These are phyloP conservation scores for Salmo trutta DNA, from an alignment of 2,797 vertebrate genomes.

Conservation along the genomic window DNA sequence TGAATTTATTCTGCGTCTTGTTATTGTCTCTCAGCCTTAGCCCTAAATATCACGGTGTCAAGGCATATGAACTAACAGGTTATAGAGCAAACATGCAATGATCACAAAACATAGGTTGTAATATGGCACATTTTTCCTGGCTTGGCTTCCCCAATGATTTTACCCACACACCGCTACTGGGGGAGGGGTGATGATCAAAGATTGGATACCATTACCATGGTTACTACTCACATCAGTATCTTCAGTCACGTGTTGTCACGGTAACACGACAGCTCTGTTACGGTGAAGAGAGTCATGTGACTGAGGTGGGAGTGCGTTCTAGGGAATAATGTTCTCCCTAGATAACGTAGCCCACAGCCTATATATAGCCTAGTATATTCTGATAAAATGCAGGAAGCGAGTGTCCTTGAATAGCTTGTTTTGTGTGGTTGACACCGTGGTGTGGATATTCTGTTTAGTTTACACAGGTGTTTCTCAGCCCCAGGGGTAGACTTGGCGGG, in stretches of 20 bases:
- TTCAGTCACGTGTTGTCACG: slow-evolving; percentile 41
- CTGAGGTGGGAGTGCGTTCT: neutral
- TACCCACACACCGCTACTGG: no score
- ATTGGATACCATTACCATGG: slow-evolving; percentile 49
- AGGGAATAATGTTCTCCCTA: neutral
- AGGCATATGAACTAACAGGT: no score
- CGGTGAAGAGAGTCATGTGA: slow-evolving; percentile 5
- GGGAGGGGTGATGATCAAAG: slow-evolving; percentile 3
- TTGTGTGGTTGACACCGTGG: neutral
- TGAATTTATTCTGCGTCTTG: no score
- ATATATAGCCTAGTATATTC: neutral
- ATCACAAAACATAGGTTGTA: no score
- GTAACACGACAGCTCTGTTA: slow-evolving; percentile 49
- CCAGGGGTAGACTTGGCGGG: neutral
- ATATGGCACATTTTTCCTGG: no score
- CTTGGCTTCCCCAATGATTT: neutral
- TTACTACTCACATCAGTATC: slow-evolving; percentile 39
- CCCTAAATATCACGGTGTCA: no score
- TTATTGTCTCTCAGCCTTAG: no score
- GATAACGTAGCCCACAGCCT: neutral
- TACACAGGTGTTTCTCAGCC: slow-evolving; percentile 5
- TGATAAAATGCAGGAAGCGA: neutral
- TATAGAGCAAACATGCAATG: no score
- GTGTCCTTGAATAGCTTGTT: neutral
- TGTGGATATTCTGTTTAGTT: neutral